These are phyloP conservation scores for Tor tambroides DNA, from an alignment of 2,113 vertebrate species.

Conservation along the genomic window DNA sequence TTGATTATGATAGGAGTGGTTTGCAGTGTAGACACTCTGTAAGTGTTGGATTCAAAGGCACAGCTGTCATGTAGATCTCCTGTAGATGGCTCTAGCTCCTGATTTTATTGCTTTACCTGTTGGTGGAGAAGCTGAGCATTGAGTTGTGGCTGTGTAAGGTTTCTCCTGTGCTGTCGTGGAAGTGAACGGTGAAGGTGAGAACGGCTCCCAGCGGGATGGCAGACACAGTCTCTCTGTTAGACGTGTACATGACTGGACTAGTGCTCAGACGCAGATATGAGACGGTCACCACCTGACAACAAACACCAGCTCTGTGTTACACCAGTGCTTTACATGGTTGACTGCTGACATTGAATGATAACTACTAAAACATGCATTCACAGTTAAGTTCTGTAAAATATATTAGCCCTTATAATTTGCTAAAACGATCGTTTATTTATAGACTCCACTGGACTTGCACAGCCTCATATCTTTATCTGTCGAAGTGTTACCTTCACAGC, in stretches of 20 bases:
- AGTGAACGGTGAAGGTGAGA: conserved; percentile 85
- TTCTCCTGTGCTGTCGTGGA: conserved; percentile 90
- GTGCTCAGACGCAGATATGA: conserved; percentile 89
- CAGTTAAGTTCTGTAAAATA: neutral
- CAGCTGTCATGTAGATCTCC: neutral
- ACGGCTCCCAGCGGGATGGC: conserved; percentile 87
- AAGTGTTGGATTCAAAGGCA: neutral
- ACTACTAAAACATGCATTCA: neutral
- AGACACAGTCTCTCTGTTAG: conserved; percentile 71
- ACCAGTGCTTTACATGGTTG: neutral
- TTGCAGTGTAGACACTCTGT: neutral
- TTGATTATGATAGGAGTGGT: neutral
- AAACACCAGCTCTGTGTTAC: neutral
- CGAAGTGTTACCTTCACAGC: conserved; percentile 72
- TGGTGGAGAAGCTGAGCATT: conserved; percentile 83
- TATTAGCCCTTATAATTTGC: no score
- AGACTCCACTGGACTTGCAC: neutral
- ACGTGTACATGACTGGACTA: conserved; percentile 78
- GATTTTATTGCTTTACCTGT: conserved; percentile 84
- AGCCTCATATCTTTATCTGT: neutral
- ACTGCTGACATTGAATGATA: neutral
- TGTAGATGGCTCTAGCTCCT: no score
- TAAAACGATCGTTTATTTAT: neutral
- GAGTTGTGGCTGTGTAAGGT: conserved; percentile 86
- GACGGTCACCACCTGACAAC: conserved; percentile 86